A percentile compares a stretch with the other conserved stretches of the same genome.
phyloP scores from a whole-genome alignment of 53 echinoderm and acorn worm genomes.

The Arbacia lixula region DNA sequence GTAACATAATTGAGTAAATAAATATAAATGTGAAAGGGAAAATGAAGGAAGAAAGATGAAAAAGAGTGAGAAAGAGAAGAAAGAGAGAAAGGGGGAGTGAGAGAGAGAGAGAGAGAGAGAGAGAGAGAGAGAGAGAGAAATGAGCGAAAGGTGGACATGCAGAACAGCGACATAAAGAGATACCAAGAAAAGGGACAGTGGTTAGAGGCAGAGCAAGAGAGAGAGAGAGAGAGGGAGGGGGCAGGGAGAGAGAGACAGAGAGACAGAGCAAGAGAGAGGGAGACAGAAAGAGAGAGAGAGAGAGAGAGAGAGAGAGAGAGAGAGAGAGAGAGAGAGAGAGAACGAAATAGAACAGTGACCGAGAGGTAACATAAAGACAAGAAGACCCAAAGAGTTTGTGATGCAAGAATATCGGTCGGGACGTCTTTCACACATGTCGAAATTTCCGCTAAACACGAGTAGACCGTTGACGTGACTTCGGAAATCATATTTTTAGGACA shows the following conservation, averaged over 20 bases:
- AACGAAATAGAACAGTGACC: not conserved
- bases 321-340: not conserved
- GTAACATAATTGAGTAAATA: too few relatives aligned
- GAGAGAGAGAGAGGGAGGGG: not conserved
- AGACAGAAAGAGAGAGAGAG: not conserved
- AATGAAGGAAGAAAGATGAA: too few relatives aligned
- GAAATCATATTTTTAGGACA: slow-evolving; percentile 38
- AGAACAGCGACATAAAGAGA: too few relatives aligned
- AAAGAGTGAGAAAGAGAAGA: too few relatives aligned
- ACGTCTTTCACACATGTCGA: too few relatives aligned
- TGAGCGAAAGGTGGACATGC: too few relatives aligned
- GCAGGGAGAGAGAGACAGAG: not conserved
- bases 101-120: not conserved
- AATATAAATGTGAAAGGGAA: too few relatives aligned
- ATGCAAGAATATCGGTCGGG: too few relatives aligned
- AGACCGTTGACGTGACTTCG: not conserved
- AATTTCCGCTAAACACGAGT: too few relatives aligned
- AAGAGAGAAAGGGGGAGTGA: not conserved
- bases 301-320: not conserved
- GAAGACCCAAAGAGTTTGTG: not conserved
- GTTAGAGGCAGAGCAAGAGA: not conserved
- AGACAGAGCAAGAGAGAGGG: not conserved
- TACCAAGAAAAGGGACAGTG: not conserved
- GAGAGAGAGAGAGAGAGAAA: not conserved
- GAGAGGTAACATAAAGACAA: not conserved